Evolutionary conservation across 1,140 invertebrate genomes (phyloP).

Genomic region (Rhysida immarginata): DNA sequence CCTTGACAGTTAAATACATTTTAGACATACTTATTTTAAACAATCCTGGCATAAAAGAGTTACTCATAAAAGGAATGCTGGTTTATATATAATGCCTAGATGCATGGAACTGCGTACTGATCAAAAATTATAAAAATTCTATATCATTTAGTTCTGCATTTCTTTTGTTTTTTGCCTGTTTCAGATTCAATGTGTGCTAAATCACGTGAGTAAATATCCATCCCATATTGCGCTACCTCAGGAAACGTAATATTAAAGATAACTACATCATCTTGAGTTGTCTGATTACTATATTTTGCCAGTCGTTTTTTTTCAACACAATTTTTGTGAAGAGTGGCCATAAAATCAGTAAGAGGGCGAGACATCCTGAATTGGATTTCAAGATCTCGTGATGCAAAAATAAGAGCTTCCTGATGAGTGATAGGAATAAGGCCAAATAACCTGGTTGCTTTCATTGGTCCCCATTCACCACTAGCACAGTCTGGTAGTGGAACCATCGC

Average conservation of each 20-base stretch:
- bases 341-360: conserved; percentile 84
- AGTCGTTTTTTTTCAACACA: conserved; percentile 84
- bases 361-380: conserved; percentile 91
- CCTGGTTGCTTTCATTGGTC: conserved; percentile 91
- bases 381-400: conserved; percentile 74
- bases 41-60: no score
- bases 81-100: no score
- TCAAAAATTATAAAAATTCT: no score
- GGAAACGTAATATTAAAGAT: conserved; percentile 79
- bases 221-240: conserved; percentile 85
- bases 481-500: conserved; percentile 96
- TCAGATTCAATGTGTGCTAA: conserved; percentile 23
- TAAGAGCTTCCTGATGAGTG: conserved; percentile 63
- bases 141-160: no score
- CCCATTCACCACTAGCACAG: conserved; percentile 97
- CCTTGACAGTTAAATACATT: no score
- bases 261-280: conserved; percentile 65
- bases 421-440: conserved; percentile 45
- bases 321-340: conserved; percentile 95
- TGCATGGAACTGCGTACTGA: no score
- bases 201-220: conserved; percentile 94
- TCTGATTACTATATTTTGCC: conserved; percentile 71
- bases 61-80: no score
- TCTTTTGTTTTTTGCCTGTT: conserved; percentile 72
- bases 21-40: no score